These are phyloP conservation scores for Plestiodon gilberti DNA, from an alignment of 2,113 vertebrate species.

Conservation along the genomic window DNA sequence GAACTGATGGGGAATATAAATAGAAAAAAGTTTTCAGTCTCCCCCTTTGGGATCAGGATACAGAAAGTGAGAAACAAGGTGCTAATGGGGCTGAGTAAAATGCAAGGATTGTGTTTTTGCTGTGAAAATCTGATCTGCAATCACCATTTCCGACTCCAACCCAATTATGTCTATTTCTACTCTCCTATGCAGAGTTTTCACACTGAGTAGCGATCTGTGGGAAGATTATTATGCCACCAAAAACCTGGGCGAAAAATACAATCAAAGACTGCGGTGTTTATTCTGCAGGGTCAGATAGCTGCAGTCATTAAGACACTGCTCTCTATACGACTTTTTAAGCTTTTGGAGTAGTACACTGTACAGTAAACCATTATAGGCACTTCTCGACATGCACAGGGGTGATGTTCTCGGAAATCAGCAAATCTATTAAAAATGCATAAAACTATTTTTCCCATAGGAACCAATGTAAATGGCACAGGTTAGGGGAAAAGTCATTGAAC, in stretches of 20 bases:
- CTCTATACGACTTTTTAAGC: neutral
- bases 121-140: conserved; percentile 1
- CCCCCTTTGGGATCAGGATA: neutral
- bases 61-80: neutral
- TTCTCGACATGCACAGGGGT: no score
- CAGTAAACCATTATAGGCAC: neutral
- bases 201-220: neutral
- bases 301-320: neutral
- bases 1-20: neutral
- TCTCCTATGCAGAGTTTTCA: neutral
- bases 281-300: neutral
- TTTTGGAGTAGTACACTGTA: neutral
- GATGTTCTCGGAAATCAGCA: no score
- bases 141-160: neutral
- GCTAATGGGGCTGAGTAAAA: neutral
- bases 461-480: no score
- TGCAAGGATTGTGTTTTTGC: neutral
- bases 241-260: neutral
- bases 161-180: neutral
- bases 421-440: no score
- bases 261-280: no score
- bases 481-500: no score
- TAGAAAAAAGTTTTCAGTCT: neutral
- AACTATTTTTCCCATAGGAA: no score
- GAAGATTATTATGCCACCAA: neutral